Percentiles rank a stretch among this genome's conserved stretches.
Conservation (phyloP, 2,113 vertebrate species). For the Clarias gariepinus region DNA sequence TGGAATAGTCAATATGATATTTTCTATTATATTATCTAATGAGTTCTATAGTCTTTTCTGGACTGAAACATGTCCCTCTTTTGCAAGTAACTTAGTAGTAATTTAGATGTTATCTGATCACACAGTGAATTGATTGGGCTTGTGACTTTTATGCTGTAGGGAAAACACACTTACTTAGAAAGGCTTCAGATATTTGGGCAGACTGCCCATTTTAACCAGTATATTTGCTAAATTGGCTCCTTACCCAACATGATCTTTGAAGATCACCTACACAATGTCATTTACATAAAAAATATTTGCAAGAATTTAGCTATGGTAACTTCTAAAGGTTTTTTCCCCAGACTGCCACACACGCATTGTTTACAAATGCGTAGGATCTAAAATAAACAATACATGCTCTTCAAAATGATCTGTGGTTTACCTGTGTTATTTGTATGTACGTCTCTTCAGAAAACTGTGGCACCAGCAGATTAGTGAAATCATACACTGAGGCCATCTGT, state of each 20-base stretch:
- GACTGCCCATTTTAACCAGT: not conserved
- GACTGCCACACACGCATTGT: not conserved
- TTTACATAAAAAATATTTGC: not conserved
- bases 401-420: constrained; percentile 48
- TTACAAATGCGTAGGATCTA: not conserved
- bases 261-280: not conserved
- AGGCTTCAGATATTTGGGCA: not conserved
- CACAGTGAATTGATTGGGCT: not conserved
- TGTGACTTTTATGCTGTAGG: not conserved
- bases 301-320: not conserved
- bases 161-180: not conserved
- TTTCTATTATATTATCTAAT: not conserved
- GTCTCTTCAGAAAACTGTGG: constrained; percentile 87
- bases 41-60: not conserved
- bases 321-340: not conserved
- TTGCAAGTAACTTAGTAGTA: not conserved
- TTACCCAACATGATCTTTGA: not conserved
- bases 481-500: constrained; percentile 81
- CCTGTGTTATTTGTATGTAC: constrained; percentile 85
- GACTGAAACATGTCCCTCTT: not conserved
- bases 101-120: not conserved
- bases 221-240: not conserved
- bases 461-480: constrained; percentile 78
- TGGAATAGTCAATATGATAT: not conserved
- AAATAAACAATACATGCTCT: not conserved